These are phyloP conservation scores for Eufriesea mexicana DNA, from an alignment of 1,140 invertebrate genomes.

Conservation along the genomic window DNA sequence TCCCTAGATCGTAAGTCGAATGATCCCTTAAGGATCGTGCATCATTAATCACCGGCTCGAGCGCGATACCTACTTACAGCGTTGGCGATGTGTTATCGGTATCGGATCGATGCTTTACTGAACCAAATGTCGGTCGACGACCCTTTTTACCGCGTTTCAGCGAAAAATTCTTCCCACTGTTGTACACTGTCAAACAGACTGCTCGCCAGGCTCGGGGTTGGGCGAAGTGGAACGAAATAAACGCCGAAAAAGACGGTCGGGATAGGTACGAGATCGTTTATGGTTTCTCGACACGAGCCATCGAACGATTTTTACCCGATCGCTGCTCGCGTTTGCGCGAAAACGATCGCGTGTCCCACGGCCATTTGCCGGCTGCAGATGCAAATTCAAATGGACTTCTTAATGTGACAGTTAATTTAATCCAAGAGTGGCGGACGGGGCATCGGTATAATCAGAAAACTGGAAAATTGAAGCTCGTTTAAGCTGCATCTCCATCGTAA, in stretches of 20 bases:
- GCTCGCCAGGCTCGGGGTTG: too few relatives aligned
- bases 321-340: background rate
- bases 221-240: background rate
- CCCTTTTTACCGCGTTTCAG: background rate
- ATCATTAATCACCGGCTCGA: conserved; percentile 36
- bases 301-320: background rate
- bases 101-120: conserved; percentile 41
- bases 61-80: conserved; percentile 32
- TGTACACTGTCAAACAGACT: background rate
- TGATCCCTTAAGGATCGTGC: conserved; percentile 41
- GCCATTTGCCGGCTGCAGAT: too few relatives aligned
- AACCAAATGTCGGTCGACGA: conserved; percentile 37
- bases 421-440: too few relatives aligned
- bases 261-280: background rate
- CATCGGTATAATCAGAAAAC: conserved; percentile 17
- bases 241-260: too few relatives aligned
- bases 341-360: background rate
- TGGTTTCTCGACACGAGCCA: background rate
- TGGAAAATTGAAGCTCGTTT: conserved; percentile 13
- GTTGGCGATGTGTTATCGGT: conserved; percentile 31
- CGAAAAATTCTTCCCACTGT: background rate
- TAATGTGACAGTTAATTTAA: conserved; percentile 13
- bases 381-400: conserved; percentile 4
- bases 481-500: background rate
- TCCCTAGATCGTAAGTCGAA: conserved; percentile 18